Evolutionary conservation across 2,888 invertebrate species (phyloP).

Genomic region (Dicyrtoma fusca): DNA sequence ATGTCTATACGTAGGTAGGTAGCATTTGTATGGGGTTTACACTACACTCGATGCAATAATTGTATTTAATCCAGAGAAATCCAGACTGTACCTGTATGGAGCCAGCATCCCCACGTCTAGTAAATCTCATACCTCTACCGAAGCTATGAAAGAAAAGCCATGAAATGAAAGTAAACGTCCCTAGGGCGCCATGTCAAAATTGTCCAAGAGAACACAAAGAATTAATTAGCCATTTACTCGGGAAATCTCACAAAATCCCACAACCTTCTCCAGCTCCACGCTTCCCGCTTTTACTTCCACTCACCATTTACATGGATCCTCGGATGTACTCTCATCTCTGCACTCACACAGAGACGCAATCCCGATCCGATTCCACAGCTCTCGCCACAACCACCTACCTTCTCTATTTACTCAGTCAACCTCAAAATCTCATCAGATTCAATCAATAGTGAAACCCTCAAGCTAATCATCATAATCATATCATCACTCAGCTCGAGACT

Average conservation of each 20-base stretch:
- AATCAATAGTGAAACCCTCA: constrained; percentile 30
- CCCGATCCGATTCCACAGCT: no score
- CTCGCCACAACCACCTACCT: background rate
- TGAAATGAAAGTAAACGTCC: no score
- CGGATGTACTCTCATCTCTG: background rate
- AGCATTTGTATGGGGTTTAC: no score
- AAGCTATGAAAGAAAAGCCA: no score
- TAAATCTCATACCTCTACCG: no score
- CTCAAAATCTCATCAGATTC: constrained; percentile 45
- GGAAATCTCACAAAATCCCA: constrained; percentile 6
- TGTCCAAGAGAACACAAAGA: constrained; percentile 27
- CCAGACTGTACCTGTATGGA: no score
- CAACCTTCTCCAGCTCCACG: constrained; percentile 24
- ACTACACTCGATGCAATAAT: no score
- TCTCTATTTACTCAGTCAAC: no score
- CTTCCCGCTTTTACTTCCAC: constrained; percentile 29
- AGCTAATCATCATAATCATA: constrained; percentile 16
- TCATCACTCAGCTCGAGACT: background rate
- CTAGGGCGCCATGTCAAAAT: constrained; percentile 31
- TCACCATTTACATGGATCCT: constrained; percentile 26
- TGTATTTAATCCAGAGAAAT: no score
- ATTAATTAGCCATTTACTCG: constrained; percentile 35
- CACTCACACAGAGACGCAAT: background rate
- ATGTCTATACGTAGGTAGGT: no score
- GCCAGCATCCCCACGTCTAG: no score